phyloP scores from a whole-genome alignment of 1,140 invertebrate genomes.

The Tachypleus tridentatus region DNA sequence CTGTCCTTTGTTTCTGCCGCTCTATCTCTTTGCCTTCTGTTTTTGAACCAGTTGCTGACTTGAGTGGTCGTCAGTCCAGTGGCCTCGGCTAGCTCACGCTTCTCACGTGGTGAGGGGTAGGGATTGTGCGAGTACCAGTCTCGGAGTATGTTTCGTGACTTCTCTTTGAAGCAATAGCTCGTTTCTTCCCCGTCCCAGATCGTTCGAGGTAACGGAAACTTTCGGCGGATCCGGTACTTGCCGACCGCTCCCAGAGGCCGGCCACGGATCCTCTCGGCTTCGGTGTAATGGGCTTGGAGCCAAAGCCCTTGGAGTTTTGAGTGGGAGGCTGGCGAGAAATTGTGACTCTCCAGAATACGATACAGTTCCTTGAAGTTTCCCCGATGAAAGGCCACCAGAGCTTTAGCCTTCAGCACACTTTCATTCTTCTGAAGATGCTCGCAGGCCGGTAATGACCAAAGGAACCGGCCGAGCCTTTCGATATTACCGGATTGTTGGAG shows the following conservation, averaged over 20 bases:
- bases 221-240: conserved; percentile 86
- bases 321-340: conserved; percentile 93
- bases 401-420: conserved; percentile 97
- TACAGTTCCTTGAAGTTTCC: conserved; percentile 95
- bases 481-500: conserved; percentile 96
- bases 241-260: conserved; percentile 62
- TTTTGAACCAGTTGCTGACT: conserved; percentile 96
- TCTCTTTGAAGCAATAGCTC: conserved; percentile 95
- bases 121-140: conserved; percentile 80
- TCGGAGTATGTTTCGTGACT: conserved; percentile 74
- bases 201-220: conserved; percentile 87
- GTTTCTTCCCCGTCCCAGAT: conserved; percentile 99
- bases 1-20: conserved; percentile 39
- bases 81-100: conserved; percentile 86
- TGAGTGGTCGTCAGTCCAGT: conserved; percentile 96
- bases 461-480: conserved; percentile 83
- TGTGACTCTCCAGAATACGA: conserved; percentile 85
- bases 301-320: conserved; percentile 77
- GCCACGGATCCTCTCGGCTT: conserved; percentile 41
- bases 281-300: conserved; percentile 50
- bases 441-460: conserved; percentile 97
- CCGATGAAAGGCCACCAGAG: conserved; percentile 90
- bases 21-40: conserved; percentile 81
- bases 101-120: conserved; percentile 87
- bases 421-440: conserved; percentile 88